Evolutionary conservation across 2,888 invertebrate species (phyloP), one percentile per base, ranked within the genome.

Genomic region (Drosophila testacea): DNA sequence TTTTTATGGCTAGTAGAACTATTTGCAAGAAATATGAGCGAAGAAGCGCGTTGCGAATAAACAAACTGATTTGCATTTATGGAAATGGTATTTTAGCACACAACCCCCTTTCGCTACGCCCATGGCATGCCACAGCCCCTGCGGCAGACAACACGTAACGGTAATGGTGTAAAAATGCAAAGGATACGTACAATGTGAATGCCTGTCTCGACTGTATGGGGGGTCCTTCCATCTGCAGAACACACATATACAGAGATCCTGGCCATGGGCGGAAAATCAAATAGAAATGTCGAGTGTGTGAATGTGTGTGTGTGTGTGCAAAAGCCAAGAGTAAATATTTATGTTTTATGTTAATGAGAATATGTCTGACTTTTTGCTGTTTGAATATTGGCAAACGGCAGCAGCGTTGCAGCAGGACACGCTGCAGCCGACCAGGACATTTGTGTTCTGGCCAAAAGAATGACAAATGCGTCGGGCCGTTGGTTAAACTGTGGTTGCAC

Each of bases 291-390:
- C 67, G 75, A 70, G 48, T 38, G 54, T 39, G 41, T 50, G 54
- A 57, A 30, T 28, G n/a, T 32, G 51, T 64, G 50, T 32, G 51
- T 64, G 50, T 48, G 50, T 36, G 62, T 72, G 74, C 39, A n/a
- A 55, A 73, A 70, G 70, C 79, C 87, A 84, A 90, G 89, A 88
- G 90, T 86, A 90, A 86, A 90, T 86, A 91, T 90, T 91, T 90
- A 88, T 90, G 91, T 89, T 90, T 91, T 91, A 90, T 90, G 90
- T 89, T 91, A 90, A 90, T 90, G 90, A 90, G 90, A 84, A 90
- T 86, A 76, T 83, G 81, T 84, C 89, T 90, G 91, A 90, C 90
- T 90, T 90, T 90, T 90, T 90, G 90, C 78, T 86, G 84, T 90
- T 90, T 89, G 89, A 89, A 85, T 88, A 90, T 86, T 86, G 86